Conservation (phyloP, 1,140 invertebrate genomes). For the Matsumurasca onukii region DNA sequence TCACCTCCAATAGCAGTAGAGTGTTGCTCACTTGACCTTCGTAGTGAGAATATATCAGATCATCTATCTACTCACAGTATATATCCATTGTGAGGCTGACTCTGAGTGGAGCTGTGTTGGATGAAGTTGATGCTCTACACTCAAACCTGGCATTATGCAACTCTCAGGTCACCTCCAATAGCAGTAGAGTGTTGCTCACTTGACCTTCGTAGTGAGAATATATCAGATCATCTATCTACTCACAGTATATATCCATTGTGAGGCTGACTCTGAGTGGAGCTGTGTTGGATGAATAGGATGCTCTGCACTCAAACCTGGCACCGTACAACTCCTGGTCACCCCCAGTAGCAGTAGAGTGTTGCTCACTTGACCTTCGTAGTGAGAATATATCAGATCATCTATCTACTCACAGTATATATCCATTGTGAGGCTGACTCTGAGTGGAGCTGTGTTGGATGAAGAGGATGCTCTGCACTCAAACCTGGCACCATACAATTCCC, state of each 20-base stretch:
- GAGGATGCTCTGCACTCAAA: conserved; percentile 79
- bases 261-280: conserved; percentile 53
- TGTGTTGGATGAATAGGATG: conserved; percentile 65
- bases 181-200: too few relatives aligned
- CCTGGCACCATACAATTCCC: conserved; percentile 73
- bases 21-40: too few relatives aligned
- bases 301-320: conserved; percentile 77
- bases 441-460: conserved; percentile 61
- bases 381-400: conserved; percentile 27
- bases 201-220: too few relatives aligned
- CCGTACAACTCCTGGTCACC: conserved; percentile 72
- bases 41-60: conserved; percentile 55
- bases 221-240: conserved; percentile 68
- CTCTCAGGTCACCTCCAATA: too few relatives aligned
- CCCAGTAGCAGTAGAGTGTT: conserved; percentile 56
- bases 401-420: conserved; percentile 65
- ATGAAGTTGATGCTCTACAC: too few relatives aligned
- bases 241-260: conserved; percentile 66
- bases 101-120: conserved; percentile 54
- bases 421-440: conserved; percentile 53
- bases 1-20: conserved; percentile 56
- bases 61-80: conserved; percentile 69
- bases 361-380: conserved; percentile 48
- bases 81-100: conserved; percentile 60
- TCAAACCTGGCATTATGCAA: too few relatives aligned